Base-by-base conservation (phyloP, 1,140 invertebrate species). In the Tenebrio molitor region DNA sequence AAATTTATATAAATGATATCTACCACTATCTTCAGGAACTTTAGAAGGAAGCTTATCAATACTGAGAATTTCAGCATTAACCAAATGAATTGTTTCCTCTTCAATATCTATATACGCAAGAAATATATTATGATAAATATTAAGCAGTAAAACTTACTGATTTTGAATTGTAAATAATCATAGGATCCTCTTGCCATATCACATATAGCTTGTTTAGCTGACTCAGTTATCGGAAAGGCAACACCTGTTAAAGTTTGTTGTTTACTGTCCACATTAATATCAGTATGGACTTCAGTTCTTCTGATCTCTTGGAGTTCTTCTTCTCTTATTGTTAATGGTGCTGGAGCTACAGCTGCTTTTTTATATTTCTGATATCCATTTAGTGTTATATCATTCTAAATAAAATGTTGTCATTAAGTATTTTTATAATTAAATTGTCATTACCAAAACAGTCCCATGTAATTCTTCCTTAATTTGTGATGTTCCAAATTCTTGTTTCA, bases 401-500 rank as follows among this genome's bases (percentile, higher is more conserved):
- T n/a, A n/a, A n/a, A n/a, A n/a, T n/a, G n/a, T n/a, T n/a, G n/a
- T n/a, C n/a, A n/a, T n/a, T n/a, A n/a, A n/a, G n/a, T n/a, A n/a
- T n/a, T n/a, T n/a, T n/a, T n/a, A n/a, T n/a, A n/a, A n/a, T n/a
- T n/a, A n/a, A n/a, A n/a, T n/a, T n/a, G n/a, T 14, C 14, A 73
- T 84, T 87, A 92, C 93, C 85, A 86, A 85, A 19, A 87, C 82
- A 19, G 95, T 96, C 15, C 92, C 95, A 87, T 97, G 96, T 73
- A 97, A 83, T 86, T 98, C 97, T 82, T 97, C 93, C 79, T 94
- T 94, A 73, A 99, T 97, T 82, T 87, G 94, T 67, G 85, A 92
- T 83, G 87, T 90, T 14, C 97, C 97, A 87, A 99, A 99, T 84
- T 99, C 96, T 78, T 92, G 92, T 84, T 99, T 99, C 1, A 99